These are phyloP conservation scores for Enteromius mattozi DNA, from an alignment of 2,797 vertebrate species.

Conservation along the genomic window DNA sequence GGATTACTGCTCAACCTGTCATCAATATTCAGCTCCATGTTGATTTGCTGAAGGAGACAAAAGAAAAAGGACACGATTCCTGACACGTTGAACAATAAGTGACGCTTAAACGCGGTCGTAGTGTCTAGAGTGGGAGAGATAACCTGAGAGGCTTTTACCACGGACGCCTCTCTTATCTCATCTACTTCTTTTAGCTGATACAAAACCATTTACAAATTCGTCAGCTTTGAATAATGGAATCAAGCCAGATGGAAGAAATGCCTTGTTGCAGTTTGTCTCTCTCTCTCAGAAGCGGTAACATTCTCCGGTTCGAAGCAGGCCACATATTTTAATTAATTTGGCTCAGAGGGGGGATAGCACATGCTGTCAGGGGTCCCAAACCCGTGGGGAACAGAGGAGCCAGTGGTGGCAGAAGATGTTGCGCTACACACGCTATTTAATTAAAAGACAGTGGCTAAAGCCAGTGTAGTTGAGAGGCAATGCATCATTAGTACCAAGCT, in stretches of 20 bases:
- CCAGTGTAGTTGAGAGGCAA: conserved; percentile 50
- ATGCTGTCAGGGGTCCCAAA: conserved; percentile 51
- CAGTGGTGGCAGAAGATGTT: conserved; percentile 62
- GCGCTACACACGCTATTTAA: conserved; percentile 63
- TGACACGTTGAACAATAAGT: conserved; percentile 39
- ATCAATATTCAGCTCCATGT: conserved; percentile 48
- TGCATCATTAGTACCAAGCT: conserved; percentile 69
- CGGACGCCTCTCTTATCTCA: conserved; percentile 42
- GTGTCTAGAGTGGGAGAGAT: conserved; percentile 30
- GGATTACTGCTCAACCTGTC: conserved; percentile 45
- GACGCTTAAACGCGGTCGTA: not conserved
- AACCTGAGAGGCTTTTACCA: conserved; percentile 24
- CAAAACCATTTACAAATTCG: conserved; percentile 34
- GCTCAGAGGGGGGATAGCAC: conserved; percentile 48
- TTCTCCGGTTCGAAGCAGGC: conserved; percentile 48
- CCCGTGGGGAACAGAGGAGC: conserved; percentile 51
- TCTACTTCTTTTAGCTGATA: conserved; percentile 24
- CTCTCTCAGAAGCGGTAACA: conserved; percentile 5
- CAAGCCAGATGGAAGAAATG: not conserved
- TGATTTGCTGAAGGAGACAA: conserved; percentile 39
- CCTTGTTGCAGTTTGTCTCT: conserved; percentile 1
- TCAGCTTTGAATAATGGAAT: conserved; percentile 41
- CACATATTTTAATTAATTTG: conserved; percentile 63
- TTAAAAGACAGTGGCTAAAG: conserved; percentile 65
- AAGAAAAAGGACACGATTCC: conserved; percentile 31